Conservation (phyloP, 1,140 invertebrate species). For the Euschistus heros region DNA sequence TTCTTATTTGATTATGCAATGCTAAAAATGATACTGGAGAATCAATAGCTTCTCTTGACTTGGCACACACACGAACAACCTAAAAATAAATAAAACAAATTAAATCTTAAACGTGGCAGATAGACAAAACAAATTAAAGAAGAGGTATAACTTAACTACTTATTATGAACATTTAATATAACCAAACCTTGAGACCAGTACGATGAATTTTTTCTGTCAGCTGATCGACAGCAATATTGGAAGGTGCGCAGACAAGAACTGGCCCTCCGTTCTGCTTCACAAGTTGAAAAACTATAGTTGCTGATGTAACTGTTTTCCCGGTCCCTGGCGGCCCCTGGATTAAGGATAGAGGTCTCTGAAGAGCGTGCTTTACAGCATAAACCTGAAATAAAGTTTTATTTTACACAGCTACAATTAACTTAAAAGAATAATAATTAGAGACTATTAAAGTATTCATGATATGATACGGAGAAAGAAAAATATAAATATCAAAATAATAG, state of each 20-base stretch:
- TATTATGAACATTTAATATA: background rate
- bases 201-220: conserved; percentile 97
- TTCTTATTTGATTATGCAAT: conserved; percentile 93
- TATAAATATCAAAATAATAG: too few relatives aligned
- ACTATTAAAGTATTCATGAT: too few relatives aligned
- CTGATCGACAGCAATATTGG: conserved; percentile 98
- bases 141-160: too few relatives aligned
- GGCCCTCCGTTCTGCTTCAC: conserved; percentile 89
- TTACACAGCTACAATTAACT: too few relatives aligned
- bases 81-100: conserved; percentile 23
- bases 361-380: conserved; percentile 97
- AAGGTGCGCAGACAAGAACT: conserved; percentile 95
- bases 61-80: conserved; percentile 92
- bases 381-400: conserved; percentile 45
- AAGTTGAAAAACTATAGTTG: conserved; percentile 97
- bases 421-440: too few relatives aligned
- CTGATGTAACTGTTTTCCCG: conserved; percentile 98
- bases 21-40: conserved; percentile 95
- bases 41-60: conserved; percentile 95
- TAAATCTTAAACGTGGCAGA: too few relatives aligned
- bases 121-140: too few relatives aligned
- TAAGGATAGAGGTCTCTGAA: conserved; percentile 90
- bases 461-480: too few relatives aligned
- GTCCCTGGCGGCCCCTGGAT: conserved; percentile 83
- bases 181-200: conserved; percentile 74